Evolutionary conservation across 2,888 invertebrate genomes (phyloP).

Genomic region (Agrotis segetum): DNA sequence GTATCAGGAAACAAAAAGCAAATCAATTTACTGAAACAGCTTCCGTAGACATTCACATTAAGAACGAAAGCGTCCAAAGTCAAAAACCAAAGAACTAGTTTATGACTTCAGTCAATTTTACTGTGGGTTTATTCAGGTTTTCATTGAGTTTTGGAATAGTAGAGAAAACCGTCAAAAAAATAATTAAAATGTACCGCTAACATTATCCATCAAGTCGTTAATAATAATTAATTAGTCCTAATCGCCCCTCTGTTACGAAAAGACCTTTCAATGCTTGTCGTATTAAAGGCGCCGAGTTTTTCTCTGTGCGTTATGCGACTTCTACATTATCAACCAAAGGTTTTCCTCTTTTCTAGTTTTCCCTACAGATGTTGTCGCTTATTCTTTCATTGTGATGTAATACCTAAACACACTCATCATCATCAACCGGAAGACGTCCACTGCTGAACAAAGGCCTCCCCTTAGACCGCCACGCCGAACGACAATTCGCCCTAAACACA

Average conservation of each 20-base stretch:
- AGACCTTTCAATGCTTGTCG: constrained; percentile 24
- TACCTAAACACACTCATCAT: background rate
- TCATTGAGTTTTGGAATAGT: background rate
- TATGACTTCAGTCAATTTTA: too few relatives aligned
- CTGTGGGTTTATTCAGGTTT: background rate
- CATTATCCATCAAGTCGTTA: constrained; percentile 20
- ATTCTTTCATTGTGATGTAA: background rate
- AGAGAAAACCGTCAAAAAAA: constrained; percentile 7
- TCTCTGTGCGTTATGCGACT: constrained; percentile 11
- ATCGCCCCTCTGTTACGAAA: constrained; percentile 15
- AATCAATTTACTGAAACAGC: constrained; percentile 16
- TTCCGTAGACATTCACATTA: background rate
- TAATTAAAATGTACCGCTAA: constrained; percentile 22
- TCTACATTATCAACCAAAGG: constrained; percentile 13
- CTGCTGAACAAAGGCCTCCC: too few relatives aligned
- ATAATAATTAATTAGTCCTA: constrained; percentile 38
- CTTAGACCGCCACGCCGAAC: too few relatives aligned
- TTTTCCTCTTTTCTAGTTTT: constrained; percentile 23
- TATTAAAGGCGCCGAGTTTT: constrained; percentile 21
- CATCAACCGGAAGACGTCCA: too few relatives aligned
- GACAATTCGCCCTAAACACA: too few relatives aligned
- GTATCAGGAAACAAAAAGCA: constrained; percentile 14
- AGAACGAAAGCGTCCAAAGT: too few relatives aligned
- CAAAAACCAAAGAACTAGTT: too few relatives aligned
- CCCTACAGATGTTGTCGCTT: background rate